Conservation (phyloP, 1,140 invertebrate genomes). For the Diploscapter pachys region DNA sequence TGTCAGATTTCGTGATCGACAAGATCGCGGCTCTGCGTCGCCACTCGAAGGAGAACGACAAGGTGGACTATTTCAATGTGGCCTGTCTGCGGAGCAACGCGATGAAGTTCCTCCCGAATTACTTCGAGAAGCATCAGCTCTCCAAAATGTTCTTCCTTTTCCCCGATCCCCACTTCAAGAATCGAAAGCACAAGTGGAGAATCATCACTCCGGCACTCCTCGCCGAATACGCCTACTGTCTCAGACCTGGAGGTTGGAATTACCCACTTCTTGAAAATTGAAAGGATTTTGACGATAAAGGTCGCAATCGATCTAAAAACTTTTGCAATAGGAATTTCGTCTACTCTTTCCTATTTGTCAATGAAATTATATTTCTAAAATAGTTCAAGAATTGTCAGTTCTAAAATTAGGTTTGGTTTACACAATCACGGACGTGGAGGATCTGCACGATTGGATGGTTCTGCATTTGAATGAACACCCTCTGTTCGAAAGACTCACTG, state of each 20-base stretch:
- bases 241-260: conserved; percentile 73
- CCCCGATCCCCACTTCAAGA: conserved; percentile 99
- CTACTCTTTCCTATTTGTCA: too few species aligned
- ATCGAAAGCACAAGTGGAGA: conserved; percentile 97
- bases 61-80: conserved; percentile 77
- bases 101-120: conserved; percentile 85
- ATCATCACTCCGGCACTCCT: conserved; percentile 89
- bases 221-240: conserved; percentile 92
- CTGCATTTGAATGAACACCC: conserved; percentile 85
- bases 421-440: conserved; percentile 94
- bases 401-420: conserved; percentile 77
- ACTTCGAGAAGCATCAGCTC: conserved; percentile 89
- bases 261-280: neutral
- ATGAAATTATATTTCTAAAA: too few species aligned
- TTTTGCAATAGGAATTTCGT: too few species aligned
- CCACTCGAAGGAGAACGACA: conserved; percentile 69
- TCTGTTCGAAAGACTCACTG: conserved; percentile 74
- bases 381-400: too few species aligned
- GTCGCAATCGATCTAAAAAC: too few species aligned
- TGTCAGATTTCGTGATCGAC: conserved; percentile 95
- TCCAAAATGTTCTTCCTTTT: conserved; percentile 98
- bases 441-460: conserved; percentile 95
- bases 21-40: conserved; percentile 80
- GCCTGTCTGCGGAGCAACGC: conserved; percentile 74
- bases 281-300: too few species aligned